A percentile compares a stretch with the other conserved stretches of the same genome.
phyloP scores from a whole-genome alignment of 2,888 invertebrate genomes.

The Xanthorhoe spadicearia region DNA sequence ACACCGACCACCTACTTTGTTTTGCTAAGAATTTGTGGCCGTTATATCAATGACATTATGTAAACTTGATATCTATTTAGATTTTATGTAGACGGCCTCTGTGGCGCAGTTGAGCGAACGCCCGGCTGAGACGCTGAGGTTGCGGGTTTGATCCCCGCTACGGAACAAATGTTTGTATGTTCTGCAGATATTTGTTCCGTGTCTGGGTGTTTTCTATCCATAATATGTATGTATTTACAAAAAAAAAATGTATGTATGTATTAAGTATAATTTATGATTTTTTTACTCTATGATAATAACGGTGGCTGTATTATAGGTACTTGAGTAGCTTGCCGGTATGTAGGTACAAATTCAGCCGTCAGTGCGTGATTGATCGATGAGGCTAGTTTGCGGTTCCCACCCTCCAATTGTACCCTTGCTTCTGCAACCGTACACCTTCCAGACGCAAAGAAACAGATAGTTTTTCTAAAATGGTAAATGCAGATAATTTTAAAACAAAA shows the following conservation, averaged over 20 bases:
- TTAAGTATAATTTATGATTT: not conserved
- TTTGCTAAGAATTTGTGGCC: not conserved
- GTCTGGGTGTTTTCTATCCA: too few species aligned
- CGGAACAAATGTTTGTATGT: too few species aligned
- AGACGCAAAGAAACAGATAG: constrained; percentile 9
- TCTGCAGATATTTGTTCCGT: too few species aligned
- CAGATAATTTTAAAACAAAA: too few species aligned
- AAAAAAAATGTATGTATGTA: too few species aligned
- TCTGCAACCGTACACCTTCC: constrained; percentile 10
- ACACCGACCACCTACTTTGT: constrained; percentile 23
- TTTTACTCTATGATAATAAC: not conserved
- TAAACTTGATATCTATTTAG: not conserved
- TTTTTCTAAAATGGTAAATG: too few species aligned
- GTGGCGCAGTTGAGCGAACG: too few species aligned
- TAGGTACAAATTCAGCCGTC: constrained; percentile 49
- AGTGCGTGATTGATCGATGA: constrained; percentile 56
- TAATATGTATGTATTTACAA: too few species aligned
- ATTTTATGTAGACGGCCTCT: too few species aligned
- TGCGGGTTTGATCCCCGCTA: too few species aligned
- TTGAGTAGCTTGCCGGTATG: constrained; percentile 31
- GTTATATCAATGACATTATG: not conserved
- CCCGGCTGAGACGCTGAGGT: too few species aligned
- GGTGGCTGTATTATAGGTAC: not conserved
- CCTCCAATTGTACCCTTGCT: constrained; percentile 34
- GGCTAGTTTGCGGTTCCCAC: constrained; percentile 48